Percentiles rank a stretch among this genome's conserved stretches.
Evolutionary conservation across 2,888 invertebrate genomes (phyloP).

Genomic region (Nomada goodeniana): DNA sequence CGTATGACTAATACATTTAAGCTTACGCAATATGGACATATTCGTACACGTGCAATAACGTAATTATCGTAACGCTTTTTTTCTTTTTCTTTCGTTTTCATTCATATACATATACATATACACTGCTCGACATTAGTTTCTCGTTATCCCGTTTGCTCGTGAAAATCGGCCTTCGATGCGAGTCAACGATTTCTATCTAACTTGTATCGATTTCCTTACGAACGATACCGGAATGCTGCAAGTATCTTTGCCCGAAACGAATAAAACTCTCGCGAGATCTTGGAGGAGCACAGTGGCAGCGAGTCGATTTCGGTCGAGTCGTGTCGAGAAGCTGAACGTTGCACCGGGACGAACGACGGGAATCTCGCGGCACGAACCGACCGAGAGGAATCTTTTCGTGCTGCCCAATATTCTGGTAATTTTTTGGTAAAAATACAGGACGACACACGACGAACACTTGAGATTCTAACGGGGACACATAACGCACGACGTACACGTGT

Average conservation of each 20-base stretch:
- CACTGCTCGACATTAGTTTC: constrained; percentile 51
- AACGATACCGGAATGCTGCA: constrained; percentile 83
- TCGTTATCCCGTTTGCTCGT: constrained; percentile 7
- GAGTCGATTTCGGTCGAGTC: constrained; percentile 33
- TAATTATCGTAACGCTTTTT: constrained; percentile 65
- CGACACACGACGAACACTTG: constrained; percentile 78
- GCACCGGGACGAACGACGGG: no score
- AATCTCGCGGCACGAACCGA: constrained; percentile 31
- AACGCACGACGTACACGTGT: constrained; percentile 68
- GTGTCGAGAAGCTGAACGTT: background rate
- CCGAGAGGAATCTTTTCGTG: constrained; percentile 5
- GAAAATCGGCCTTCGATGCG: constrained; percentile 39
- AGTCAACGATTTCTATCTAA: constrained; percentile 69
- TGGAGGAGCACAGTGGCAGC: constrained; percentile 19
- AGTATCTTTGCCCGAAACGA: constrained; percentile 72
- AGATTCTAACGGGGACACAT: constrained; percentile 78
- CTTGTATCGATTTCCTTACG: constrained; percentile 77
- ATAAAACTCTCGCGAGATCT: constrained; percentile 55
- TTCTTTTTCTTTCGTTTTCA: constrained; percentile 53
- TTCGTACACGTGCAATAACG: constrained; percentile 79
- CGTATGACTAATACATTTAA: constrained; percentile 82
- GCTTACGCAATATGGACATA: constrained; percentile 78
- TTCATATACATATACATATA: constrained; percentile 35
- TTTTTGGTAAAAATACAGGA: constrained; percentile 65
- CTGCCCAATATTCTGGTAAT: background rate